Evolutionary conservation across 2,113 vertebrate genomes (phyloP).

Genomic region (Saimiri boliviensis): DNA sequence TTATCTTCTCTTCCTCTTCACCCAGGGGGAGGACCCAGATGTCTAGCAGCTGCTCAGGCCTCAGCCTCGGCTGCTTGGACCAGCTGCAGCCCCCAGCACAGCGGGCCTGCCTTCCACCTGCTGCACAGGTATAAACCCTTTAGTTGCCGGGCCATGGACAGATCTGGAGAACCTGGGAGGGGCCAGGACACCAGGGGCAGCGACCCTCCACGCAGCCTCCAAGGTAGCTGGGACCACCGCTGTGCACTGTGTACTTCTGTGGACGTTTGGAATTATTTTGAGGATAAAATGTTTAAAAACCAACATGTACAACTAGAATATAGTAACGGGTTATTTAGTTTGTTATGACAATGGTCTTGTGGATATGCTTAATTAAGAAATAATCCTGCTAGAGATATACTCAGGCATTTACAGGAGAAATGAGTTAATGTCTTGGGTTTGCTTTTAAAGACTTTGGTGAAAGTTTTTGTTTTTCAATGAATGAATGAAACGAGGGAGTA

Average conservation of each 20-base stretch:
- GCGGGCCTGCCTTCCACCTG: background rate
- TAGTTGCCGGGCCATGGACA: background rate
- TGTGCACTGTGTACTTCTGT: background rate
- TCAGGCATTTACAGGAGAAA: background rate
- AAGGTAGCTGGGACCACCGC: no score
- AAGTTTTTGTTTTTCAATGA: background rate
- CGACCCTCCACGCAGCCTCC: no score
- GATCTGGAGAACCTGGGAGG: no score
- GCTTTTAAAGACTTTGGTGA: background rate
- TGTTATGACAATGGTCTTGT: background rate
- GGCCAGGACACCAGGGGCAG: rapidly evolving
- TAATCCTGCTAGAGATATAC: background rate
- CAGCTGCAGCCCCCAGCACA: no score
- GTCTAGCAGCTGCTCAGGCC: background rate
- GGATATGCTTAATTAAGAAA: background rate
- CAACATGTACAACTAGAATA: background rate
- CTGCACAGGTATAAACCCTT: background rate
- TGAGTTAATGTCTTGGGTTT: background rate
- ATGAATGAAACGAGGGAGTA: background rate
- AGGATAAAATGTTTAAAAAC: conserved; percentile 14
- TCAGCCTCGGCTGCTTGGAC: background rate
- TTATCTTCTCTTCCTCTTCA: background rate
- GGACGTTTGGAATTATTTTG: background rate
- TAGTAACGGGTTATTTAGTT: background rate
- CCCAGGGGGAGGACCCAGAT: rapidly evolving